These are phyloP conservation scores for Bos indicus DNA, from an alignment of 2,113 vertebrate genomes.

Conservation along the genomic window DNA sequence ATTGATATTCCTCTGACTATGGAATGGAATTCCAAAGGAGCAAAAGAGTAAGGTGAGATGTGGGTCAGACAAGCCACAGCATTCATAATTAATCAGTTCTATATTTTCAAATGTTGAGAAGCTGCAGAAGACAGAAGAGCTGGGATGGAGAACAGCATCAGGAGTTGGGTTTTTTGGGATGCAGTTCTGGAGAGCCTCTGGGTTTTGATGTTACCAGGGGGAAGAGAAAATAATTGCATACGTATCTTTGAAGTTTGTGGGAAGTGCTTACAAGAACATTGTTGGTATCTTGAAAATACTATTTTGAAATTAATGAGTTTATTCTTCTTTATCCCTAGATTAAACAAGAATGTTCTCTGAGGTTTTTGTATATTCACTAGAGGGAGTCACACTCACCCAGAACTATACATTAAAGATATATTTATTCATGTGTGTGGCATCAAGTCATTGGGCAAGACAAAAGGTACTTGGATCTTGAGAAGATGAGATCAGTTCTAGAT, in stretches of 20 bases:
- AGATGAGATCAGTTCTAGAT: neutral
- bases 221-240: neutral
- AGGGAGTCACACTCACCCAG: neutral
- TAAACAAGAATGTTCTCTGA: neutral
- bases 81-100: constrained; percentile 55
- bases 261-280: neutral
- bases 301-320: neutral
- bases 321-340: neutral
- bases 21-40: constrained; percentile 49
- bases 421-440: neutral
- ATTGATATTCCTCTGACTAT: constrained; percentile 42
- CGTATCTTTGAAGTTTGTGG: neutral
- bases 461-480: neutral
- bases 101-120: constrained; percentile 46
- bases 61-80: constrained; percentile 47
- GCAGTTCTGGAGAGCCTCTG: neutral
- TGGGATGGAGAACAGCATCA: neutral
- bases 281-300: neutral
- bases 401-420: neutral
- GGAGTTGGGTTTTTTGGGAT: neutral
- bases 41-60: constrained; percentile 46
- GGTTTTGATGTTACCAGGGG: neutral
- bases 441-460: neutral
- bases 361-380: neutral
- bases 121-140: neutral